A percentile compares a stretch with the other conserved stretches of the same genome.
Conservation (phyloP, 1,140 invertebrate species). For the Heliconius hewitsoni region DNA sequence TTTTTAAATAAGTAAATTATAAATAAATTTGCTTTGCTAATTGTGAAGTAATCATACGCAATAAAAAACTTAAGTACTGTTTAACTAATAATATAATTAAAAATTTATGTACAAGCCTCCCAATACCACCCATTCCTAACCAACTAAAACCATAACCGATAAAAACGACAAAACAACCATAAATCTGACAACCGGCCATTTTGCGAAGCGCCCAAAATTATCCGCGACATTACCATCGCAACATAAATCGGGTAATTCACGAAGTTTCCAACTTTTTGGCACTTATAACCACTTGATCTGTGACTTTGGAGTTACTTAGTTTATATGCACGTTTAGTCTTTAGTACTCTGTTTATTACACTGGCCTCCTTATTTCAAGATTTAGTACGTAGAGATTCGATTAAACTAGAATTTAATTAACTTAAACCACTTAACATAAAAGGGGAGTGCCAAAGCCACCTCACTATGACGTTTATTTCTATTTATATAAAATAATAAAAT, state of each 20-base stretch:
- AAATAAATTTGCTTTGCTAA: too few species aligned
- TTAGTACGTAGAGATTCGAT: not conserved
- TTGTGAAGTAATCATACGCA: too few species aligned
- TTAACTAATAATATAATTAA: not conserved
- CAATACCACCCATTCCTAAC: not conserved
- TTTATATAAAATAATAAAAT: constrained; percentile 5
- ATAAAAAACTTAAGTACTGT: too few species aligned
- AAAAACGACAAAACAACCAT: constrained; percentile 25
- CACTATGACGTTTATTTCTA: not conserved
- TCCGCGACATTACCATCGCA: constrained; percentile 44
- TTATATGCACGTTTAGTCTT: constrained; percentile 3
- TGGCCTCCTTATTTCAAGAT: not conserved
- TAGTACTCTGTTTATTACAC: not conserved
- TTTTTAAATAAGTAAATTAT: too few species aligned
- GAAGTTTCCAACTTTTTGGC: constrained; percentile 43
- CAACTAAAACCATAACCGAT: constrained; percentile 2
- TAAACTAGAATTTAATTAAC: not conserved
- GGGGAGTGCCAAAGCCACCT: not conserved
- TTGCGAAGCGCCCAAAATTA: constrained; percentile 40
- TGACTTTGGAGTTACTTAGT: constrained; percentile 4
- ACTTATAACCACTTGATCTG: constrained; percentile 22
- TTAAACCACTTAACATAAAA: not conserved
- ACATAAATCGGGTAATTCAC: constrained; percentile 41
- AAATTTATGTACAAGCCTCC: not conserved
- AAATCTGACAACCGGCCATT: constrained; percentile 23